Evolutionary conservation across 2,888 invertebrate species (phyloP), one percentile per base, ranked within the genome.

Genomic region (Cataglyphis livida): DNA sequence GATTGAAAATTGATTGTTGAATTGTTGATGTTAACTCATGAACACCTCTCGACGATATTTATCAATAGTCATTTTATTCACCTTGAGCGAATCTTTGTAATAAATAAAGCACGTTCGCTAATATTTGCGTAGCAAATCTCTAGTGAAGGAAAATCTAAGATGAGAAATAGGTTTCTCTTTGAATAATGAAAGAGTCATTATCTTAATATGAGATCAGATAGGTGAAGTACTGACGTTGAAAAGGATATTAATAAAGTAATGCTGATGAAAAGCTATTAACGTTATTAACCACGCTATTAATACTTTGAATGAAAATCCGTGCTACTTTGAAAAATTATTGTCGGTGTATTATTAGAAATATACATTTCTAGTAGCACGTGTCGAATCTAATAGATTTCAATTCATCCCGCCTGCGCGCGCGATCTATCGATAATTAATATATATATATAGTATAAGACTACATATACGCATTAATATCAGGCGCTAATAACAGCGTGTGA

Each of bases 401-500:
- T 71, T 78, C 25, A 78, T 59, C 71, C 35, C 7, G 35, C 35
- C 6, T 0, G 35, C 6, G 35, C 6, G 35, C 35, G 35, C 35
- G 9, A 76, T 28, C 76, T 2, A 25, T 15, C 59, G 59, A n/a
- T 79, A 71, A 71, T 71, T 79, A 79, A 79, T 71, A 71, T 59
- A 78, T 59, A 18, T 18, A 48, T 48, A 18, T 51, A 51, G 7
- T 51, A 51, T 51, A 7, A n/a, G 51, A 12, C 44, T n/a, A 51
- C 7, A 51, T 51, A 41, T 57, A 35, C 59, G 70, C 70, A 59
- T 78, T 71, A 66, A 76, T 57, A 35, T 59, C 71, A 25, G 18
- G 59, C 32, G 59, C 59, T 79, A 79, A 79, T 79, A 79, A 71
- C 35, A 61, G 68, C 78, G 71, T 35, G 78, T 18, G 71, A 79